Conservation (phyloP, 1,140 invertebrate species). For the Drosophila paulistorum region DNA sequence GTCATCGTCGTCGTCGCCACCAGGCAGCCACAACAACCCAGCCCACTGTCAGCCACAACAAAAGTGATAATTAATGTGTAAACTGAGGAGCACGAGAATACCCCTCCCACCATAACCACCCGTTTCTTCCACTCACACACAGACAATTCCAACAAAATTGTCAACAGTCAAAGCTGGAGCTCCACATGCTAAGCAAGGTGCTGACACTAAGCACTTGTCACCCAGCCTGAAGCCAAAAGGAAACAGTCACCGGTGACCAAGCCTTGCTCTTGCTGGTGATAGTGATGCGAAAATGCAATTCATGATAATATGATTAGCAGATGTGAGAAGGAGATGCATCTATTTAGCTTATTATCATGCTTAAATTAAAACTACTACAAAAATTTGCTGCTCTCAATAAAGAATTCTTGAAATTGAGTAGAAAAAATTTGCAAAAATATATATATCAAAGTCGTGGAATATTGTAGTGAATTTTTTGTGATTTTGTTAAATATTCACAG, state of each 20-base stretch:
- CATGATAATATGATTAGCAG: neutral
- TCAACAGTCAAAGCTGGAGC: conserved; percentile 47
- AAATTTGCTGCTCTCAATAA: too few relatives aligned
- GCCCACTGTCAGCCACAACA: conserved; percentile 54
- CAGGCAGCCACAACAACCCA: conserved; percentile 51
- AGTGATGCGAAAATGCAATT: conserved; percentile 30
- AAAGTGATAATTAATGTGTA: conserved; percentile 81
- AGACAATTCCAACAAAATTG: conserved; percentile 55
- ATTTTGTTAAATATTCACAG: neutral
- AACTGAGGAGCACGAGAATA: conserved; percentile 43
- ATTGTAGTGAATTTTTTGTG: too few relatives aligned
- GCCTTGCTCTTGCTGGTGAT: conserved; percentile 13
- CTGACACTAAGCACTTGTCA: conserved; percentile 81
- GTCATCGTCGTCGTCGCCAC: conserved; percentile 3
- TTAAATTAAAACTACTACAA: too few relatives aligned
- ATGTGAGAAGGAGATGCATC: too few relatives aligned
- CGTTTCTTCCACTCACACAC: neutral
- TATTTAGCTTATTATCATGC: too few relatives aligned
- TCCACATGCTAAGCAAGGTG: conserved; percentile 76
- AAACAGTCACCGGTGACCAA: conserved; percentile 25
- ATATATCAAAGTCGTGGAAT: too few relatives aligned
- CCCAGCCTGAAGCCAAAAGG: conserved; percentile 51
- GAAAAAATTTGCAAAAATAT: too few relatives aligned
- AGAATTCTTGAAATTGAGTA: too few relatives aligned
- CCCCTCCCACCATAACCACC: neutral